Base-by-base conservation (phyloP, 2,888 invertebrate genomes). In the Agonum fuliginosum region DNA sequence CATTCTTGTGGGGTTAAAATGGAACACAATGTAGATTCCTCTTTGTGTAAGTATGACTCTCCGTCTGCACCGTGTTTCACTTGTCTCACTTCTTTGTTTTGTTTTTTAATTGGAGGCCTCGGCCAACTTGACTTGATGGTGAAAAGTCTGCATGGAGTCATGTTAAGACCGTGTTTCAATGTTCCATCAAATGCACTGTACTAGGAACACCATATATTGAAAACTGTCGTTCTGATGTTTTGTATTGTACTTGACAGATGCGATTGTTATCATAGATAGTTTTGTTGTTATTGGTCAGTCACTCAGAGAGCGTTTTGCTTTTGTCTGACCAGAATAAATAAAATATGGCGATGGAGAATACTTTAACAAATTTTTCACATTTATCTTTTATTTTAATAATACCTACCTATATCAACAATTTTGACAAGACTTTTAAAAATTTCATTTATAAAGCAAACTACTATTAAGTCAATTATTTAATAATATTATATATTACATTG, bases 201-300 rank as follows among this genome's bases (percentile, higher is more conserved):
- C 37, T 41, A 67, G 17, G 37, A 65, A 37, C 20, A 22, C 65
- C 65, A 37, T 67, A 65, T 65, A 62, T 62, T 62, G 34, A 17
- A 65, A 65, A 37, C 65, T 37, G 67, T 22, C 67, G 37, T 67
- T 20, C 37, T 22, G 20, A 67, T 67, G 67, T 67, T 67, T 67
- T 41, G 10, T 67, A 37, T 34, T 19, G 41, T 41, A 37, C 22
- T 41, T 41, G 41, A 67, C 41, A 67, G n/a, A 67, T 67, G 41
- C 41, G 67, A 67, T 67, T 67, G 22, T 67, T 67, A 67, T 67
- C 67, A 67, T 4, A 41, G 37, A 8, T 67, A 37, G 0, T 37
- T 67, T 67, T 41, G 12, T 54, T 67, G n/a, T 37, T 58, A 58
- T 58, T 58, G 54, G 54, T 58, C 54, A 27, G 54, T 58, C 54